Base-by-base conservation (phyloP, 2,888 invertebrate genomes). In the Tryphoninae sp. region DNA sequence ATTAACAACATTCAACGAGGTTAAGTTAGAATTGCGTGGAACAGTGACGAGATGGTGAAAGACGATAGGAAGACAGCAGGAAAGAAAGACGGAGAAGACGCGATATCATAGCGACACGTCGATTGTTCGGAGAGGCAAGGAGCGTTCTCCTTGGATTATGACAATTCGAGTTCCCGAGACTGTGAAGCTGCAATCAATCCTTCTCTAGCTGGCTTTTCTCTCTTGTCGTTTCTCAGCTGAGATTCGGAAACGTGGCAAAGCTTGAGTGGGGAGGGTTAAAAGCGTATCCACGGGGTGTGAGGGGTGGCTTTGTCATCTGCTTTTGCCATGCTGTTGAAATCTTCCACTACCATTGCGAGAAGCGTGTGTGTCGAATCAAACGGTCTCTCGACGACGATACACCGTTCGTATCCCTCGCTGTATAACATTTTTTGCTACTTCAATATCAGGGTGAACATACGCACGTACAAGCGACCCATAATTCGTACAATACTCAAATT, bases 181-280 rank as follows among this genome's bases (percentile, higher is more conserved):
- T 87, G 89, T 88, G 89, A 90, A 90, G 88, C 88, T 90, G 90
- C 90, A 90, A 90, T 90, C 90, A 90, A 90, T 90, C 90, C 90
- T 88, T 55, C 83, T 78, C 83, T 76, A 75, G 85, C 85, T 68
- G 83, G 84, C 49, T 84, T 85, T 78, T 76, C 82, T 74, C 81
- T 23, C 22, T 23, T 61, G 40, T 58, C 42, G 53, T 64, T 59
- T 64, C 69, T 72, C 65, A 51, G 69, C 79, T n/a, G 23, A 80
- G 80, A 83, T 64, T 72, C 78, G 80, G 62, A 80, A 58, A 73
- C 68, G 78, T 72, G 65, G 59, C 73, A 64, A 55, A 61, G 67
- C 78, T 68, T 40, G 53, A 49, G 53, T 71, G 40, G 33, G 49
- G 59, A 69, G 23, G 33, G 49, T 49, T 8, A 59, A 49, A 42